A percentile compares a stretch with the other conserved stretches of the same genome.
These are phyloP conservation scores for Luehdorfia chinensis DNA, from an alignment of 1,140 invertebrate genomes.

Conservation along the genomic window DNA sequence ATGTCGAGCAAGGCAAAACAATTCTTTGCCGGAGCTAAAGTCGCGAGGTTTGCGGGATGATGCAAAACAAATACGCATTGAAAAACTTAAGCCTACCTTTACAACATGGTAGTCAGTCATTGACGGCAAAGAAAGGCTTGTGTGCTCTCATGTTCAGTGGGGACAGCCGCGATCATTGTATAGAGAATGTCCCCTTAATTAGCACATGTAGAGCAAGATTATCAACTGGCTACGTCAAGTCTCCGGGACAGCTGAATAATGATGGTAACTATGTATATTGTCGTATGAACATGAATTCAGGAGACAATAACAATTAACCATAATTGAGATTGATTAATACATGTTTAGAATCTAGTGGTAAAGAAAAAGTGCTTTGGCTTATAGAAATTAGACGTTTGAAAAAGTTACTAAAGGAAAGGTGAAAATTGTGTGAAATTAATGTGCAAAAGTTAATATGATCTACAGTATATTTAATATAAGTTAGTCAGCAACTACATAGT, in stretches of 20 bases:
- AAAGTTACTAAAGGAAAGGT: too few relatives aligned
- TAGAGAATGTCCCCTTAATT: constrained; percentile 62
- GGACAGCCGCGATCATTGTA: constrained; percentile 65
- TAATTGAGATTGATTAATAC: too few relatives aligned
- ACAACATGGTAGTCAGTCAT: constrained; percentile 57
- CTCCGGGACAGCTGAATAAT: constrained; percentile 58
- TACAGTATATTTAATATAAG: too few relatives aligned
- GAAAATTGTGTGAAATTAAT: too few relatives aligned
- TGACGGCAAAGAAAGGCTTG: constrained; percentile 47
- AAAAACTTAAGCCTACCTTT: constrained; percentile 52
- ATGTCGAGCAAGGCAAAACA: not conserved
- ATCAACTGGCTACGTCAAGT: constrained; percentile 49
- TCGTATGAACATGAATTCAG: too few relatives aligned
- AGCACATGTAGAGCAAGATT: constrained; percentile 60
- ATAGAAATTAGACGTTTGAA: too few relatives aligned
- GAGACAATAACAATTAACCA: too few relatives aligned
- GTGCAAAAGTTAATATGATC: too few relatives aligned
- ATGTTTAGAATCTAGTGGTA: too few relatives aligned
- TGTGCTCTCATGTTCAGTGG: constrained; percentile 31
- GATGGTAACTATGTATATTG: constrained; percentile 30
- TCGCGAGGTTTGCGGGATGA: constrained; percentile 29
- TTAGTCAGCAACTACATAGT: too few relatives aligned
- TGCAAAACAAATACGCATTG: constrained; percentile 60
- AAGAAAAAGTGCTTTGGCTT: too few relatives aligned
- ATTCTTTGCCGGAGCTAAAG: not conserved